A percentile compares a stretch with the other conserved stretches of the same genome.
phyloP scores from a whole-genome alignment of 2,113 vertebrate genomes.

The Pseudorectes ferrugineus region DNA sequence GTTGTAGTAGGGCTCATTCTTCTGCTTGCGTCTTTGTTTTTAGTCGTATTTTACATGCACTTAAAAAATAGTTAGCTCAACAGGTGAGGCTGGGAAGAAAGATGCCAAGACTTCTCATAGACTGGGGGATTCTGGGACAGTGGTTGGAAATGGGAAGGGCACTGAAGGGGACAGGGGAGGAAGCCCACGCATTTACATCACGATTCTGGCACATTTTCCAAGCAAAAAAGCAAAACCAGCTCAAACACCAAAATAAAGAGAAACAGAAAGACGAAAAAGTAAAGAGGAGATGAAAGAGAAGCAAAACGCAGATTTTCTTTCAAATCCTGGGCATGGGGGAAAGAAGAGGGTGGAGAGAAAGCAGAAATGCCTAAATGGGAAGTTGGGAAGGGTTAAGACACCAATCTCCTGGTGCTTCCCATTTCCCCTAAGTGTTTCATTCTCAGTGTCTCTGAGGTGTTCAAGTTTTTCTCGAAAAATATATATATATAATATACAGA shows the following conservation, averaged over 20 bases:
- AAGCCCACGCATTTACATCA: conserved; percentile 82
- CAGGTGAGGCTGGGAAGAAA: conserved; percentile 15
- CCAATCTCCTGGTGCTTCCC: neutral
- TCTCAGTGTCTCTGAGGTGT: conserved; percentile 56
- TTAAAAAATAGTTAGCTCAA: conserved; percentile 37
- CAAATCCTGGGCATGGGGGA: neutral
- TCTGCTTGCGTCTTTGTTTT: conserved; percentile 48
- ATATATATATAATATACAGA: conserved; percentile 29
- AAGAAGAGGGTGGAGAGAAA: neutral
- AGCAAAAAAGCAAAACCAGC: conserved; percentile 70
- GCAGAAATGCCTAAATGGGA: conserved; percentile 28
- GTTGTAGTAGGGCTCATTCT: conserved; percentile 25
- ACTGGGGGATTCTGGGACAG: conserved; percentile 22
- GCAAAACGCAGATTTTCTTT: conserved; percentile 5
- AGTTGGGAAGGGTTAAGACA: conserved; percentile 66
- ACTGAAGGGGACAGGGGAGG: conserved; percentile 10
- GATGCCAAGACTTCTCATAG: conserved; percentile 51
- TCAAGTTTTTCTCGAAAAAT: conserved; percentile 39
- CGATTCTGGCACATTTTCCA: conserved; percentile 84
- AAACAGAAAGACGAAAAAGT: neutral
- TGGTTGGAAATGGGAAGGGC: conserved; percentile 13
- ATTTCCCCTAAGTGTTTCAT: neutral
- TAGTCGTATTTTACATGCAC: conserved; percentile 48
- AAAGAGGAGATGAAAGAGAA: neutral
- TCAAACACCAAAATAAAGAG: neutral